Evolutionary conservation across 2,113 vertebrate genomes (phyloP), one percentile per base, ranked within the genome.

Genomic region (Struthidea cinerea): DNA sequence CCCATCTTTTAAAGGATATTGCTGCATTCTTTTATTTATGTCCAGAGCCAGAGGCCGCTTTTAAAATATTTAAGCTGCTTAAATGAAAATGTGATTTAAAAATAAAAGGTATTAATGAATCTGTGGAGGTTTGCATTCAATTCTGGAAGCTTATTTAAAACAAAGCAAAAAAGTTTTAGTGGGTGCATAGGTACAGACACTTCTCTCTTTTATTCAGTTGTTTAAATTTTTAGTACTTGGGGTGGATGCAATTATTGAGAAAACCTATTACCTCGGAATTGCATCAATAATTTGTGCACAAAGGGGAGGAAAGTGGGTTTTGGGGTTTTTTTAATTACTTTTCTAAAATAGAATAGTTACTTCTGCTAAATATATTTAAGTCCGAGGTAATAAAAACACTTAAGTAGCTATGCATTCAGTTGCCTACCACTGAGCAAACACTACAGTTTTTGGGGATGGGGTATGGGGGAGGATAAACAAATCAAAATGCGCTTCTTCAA

Each of bases 11-110:
- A 97, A 95, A 89, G 73, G 35, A 63, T 84, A 94, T 64, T 96
- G 32, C 64, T 91, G 26, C 55, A 70, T 80, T 89, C 47, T 90
- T 97, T 95, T 96, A 91, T 97, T 97, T 94, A 73, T 41, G 53
- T 89, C 39, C 50, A 68, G 69, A 94, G 52, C 81, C 75, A 84
- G 52, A 90, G 63, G 59, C 60, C 89, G 33, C 28, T 41, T 93
- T 87, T 97, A 92, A 96, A 97, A 97, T 96, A 97, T 96, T 98
- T 95, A 96, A 96, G 71, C 67, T 86, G 50, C 59, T 96, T 92
- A 96, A 97, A 96, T 91, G 41, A 91, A 93, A 77, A 89, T 84
- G 59, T 81, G 33, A 87, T 91, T 93, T 91, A 79, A 90, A 93
- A 92, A 88, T 86, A 85, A 93, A 94, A 95, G n/a, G 22, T 89